Base-by-base conservation (phyloP, 2,113 vertebrate species). In the Zosterops pallidus region DNA sequence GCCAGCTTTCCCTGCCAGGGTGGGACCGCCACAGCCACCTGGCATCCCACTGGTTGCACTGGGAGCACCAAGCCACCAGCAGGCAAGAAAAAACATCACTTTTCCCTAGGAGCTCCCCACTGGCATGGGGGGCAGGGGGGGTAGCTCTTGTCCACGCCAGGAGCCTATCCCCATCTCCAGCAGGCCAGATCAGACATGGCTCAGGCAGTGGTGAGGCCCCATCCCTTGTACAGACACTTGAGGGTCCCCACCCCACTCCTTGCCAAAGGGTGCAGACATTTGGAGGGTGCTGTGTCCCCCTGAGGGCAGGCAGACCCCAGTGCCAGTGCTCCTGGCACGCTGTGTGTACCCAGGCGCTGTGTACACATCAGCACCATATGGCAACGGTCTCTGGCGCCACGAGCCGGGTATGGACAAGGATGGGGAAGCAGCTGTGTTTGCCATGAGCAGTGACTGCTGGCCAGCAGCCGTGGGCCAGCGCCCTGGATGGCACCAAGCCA, bases 341-440 rank as follows among this genome's bases (percentile, higher is more conserved):
- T 14, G 33, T 70, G 49, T 42, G 2, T 81, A 49, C 39, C 35
- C 64, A 42, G 39, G 25, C 1, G 0, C 72, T 91, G 72, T 70
- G 87, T 89, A 96, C 93, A 92, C 77, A 64, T 5, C 74, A 33
- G 81, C 19, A 7, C 77, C 81, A 41, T 67, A 75, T 18, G 84
- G 67, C 76, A 92, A 22, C 21, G 71, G 83, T 5, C 1, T 0
- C 86, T 65, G 35, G 57, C 33, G 53, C 41, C 65, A 62, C 17
- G 6, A 41, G 39, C 8, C 3, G 10, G 37, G 2, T 46, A 14
- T 1, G 9, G 85, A 90, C 55, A 74, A 92, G 86, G 71, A 93
- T 59, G 64, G 55, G 76, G 52, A 80, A 92, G 72, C 86, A 94
- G 92, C 83, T 93, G 85, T 95, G 86, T 93, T 96, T 97, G 79